These are phyloP conservation scores for Ophion ventricosus DNA, from an alignment of 2,888 invertebrate species.

Conservation along the genomic window DNA sequence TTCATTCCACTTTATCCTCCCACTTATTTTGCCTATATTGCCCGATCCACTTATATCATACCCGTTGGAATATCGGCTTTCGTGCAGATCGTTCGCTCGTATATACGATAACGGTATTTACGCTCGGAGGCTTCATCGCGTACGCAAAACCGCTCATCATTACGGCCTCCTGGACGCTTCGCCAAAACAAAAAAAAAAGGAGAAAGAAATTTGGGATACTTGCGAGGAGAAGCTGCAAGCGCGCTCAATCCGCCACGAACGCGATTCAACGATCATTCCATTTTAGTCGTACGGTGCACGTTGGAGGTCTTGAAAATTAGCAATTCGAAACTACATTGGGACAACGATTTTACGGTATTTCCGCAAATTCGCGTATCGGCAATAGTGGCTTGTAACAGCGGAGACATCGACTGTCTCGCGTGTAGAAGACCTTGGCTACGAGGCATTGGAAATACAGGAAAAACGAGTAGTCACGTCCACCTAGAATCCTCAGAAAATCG, in stretches of 20 bases:
- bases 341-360: not conserved
- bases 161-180: constrained; percentile 21
- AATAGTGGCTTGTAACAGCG: not conserved
- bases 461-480: constrained; percentile 9
- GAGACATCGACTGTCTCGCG: not conserved
- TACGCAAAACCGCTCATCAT: constrained; percentile 32
- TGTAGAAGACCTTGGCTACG: constrained; percentile 5
- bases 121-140: constrained; percentile 53
- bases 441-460: constrained; percentile 26
- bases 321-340: not conserved
- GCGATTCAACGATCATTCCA: not conserved
- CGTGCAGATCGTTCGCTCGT: not conserved
- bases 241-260: not conserved
- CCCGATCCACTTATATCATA: not conserved
- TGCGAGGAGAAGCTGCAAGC: not conserved
- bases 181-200: not conserved
- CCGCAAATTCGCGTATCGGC: not conserved
- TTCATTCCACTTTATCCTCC: constrained; percentile 18
- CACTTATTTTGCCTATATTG: constrained; percentile 3
- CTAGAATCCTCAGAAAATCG: constrained; percentile 1
- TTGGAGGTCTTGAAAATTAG: not conserved
- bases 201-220: not conserved
- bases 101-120: constrained; percentile 56
- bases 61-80: not conserved
- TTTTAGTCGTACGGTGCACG: not conserved